A percentile compares a stretch with the other conserved stretches of the same genome.
These are phyloP conservation scores for Promerops cafer DNA, from an alignment of 2,113 vertebrate genomes.

Conservation along the genomic window DNA sequence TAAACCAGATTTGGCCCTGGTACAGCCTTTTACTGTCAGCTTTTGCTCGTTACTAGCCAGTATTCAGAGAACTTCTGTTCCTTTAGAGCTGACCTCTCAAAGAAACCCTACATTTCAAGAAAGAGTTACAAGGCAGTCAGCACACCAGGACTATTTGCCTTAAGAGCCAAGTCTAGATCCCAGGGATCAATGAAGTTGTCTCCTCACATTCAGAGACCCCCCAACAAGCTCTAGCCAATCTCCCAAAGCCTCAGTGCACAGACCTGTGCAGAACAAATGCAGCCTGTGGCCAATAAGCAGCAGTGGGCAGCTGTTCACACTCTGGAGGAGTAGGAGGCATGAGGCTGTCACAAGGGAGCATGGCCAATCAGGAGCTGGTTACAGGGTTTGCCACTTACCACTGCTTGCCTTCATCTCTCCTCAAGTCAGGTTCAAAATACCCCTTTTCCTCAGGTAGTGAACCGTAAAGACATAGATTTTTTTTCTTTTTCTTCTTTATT, in stretches of 20 bases:
- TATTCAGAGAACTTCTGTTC: neutral
- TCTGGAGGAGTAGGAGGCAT: neutral
- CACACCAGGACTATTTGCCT: neutral
- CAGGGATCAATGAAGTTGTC: neutral
- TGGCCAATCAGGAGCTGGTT: neutral
- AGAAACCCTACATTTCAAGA: neutral
- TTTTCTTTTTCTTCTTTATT: neutral
- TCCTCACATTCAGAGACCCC: neutral
- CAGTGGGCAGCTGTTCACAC: neutral
- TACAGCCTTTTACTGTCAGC: neutral
- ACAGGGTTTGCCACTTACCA: neutral
- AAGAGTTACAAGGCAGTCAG: neutral
- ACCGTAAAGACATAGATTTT: neutral
- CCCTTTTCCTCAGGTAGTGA: neutral
- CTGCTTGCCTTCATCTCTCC: neutral
- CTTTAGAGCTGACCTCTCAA: neutral
- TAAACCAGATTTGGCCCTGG: neutral
- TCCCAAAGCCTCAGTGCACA: neutral
- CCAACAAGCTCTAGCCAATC: neutral
- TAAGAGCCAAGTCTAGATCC: neutral
- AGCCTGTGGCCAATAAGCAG: neutral
- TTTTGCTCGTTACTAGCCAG: neutral
- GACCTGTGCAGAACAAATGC: neutral
- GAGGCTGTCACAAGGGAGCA: neutral
- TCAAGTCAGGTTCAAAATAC: neutral